Conservation (phyloP, 2,113 vertebrate genomes). For the Microtus pennsylvanicus region DNA sequence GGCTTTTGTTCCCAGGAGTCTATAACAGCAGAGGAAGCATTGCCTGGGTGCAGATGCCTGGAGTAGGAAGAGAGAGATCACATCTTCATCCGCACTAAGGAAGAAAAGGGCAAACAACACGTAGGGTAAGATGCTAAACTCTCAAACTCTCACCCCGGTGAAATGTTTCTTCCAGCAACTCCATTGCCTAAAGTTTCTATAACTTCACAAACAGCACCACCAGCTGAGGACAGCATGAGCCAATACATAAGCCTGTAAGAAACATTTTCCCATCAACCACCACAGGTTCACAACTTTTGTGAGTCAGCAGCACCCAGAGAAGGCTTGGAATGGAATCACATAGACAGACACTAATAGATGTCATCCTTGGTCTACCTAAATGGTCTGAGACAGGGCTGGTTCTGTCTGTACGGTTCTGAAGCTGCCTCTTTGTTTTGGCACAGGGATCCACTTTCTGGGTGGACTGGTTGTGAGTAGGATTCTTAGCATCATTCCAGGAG, state of each 20-base stretch:
- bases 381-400: not conserved
- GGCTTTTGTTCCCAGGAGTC: not conserved
- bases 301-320: not conserved
- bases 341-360: not conserved
- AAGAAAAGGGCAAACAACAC: not conserved
- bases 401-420: not conserved
- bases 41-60: too few species aligned
- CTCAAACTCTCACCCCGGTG: not conserved
- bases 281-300: not conserved
- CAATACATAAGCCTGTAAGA: not conserved
- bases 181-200: not conserved
- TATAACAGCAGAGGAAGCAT: not conserved
- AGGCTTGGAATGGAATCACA: not conserved
- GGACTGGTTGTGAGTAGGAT: slow-evolving; percentile 40
- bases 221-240: too few species aligned
- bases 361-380: not conserved
- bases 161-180: not conserved
- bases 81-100: not conserved
- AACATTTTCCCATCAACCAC: not conserved
- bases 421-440: slow-evolving; percentile 6
- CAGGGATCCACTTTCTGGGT: slow-evolving; percentile 31
- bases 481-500: slow-evolving; percentile 54
- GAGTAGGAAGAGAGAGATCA: not conserved
- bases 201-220: not conserved
- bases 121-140: not conserved